Evolutionary conservation across 1,140 invertebrate species (phyloP).

Genomic region (Trigoniulus corallinus): DNA sequence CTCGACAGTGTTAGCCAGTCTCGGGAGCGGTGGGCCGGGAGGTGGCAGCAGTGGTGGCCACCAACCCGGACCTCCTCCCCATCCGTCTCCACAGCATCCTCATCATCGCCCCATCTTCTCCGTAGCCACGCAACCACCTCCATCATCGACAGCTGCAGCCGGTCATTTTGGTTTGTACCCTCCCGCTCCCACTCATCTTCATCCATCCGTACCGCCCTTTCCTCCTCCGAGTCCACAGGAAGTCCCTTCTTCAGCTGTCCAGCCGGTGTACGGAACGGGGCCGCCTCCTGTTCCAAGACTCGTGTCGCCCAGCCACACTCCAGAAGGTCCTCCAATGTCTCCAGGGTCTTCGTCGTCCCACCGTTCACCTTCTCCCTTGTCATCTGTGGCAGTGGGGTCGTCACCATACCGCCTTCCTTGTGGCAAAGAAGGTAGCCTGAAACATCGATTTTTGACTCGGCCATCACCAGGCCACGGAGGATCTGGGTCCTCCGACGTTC

Average conservation of each 20-base stretch:
- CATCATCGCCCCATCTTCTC: background rate
- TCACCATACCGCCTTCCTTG: conserved; percentile 18
- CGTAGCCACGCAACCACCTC: background rate
- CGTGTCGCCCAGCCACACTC: no score
- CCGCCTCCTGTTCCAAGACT: background rate
- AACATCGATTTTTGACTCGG: conserved; percentile 26
- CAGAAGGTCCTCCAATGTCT: no score
- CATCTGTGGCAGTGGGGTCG: background rate
- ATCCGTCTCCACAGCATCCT: background rate
- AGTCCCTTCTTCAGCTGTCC: background rate
- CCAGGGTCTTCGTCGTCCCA: background rate
- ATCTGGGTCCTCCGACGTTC: no score
- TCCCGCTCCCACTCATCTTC: background rate
- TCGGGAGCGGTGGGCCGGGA: no score
- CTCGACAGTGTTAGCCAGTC: no score
- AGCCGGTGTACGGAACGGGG: background rate
- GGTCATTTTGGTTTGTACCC: background rate
- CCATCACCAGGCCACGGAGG: no score
- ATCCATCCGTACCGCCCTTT: background rate
- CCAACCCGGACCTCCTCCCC: background rate
- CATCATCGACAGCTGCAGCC: background rate
- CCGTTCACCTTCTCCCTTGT: background rate
- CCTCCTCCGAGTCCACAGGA: background rate
- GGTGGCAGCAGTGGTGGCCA: background rate
- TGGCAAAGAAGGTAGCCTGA: conserved; percentile 26